phyloP scores from a whole-genome alignment of 1,140 invertebrate genomes.

The Arion vulgaris region DNA sequence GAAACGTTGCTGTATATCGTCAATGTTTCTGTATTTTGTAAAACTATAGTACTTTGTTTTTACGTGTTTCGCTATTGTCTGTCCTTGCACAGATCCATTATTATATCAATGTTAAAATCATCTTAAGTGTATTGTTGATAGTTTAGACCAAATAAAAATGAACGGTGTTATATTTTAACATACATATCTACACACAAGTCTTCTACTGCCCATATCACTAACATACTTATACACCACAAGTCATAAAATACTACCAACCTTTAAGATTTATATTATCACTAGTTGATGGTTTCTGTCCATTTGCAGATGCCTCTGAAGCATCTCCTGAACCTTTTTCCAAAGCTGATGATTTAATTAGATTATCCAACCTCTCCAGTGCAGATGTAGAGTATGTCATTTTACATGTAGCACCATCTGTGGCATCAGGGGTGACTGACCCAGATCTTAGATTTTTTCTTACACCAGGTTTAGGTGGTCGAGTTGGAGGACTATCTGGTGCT shows the following conservation, averaged over 20 bases:
- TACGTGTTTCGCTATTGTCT: too few species aligned
- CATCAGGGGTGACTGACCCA: constrained; percentile 19
- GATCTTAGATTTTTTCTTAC: constrained; percentile 7
- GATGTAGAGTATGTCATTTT: constrained; percentile 50
- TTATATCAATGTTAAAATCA: too few species aligned
- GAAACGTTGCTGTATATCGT: too few species aligned
- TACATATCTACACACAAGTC: too few species aligned
- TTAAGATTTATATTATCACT: constrained; percentile 47
- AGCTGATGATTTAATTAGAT: constrained; percentile 75
- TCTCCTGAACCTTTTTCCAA: constrained; percentile 24
- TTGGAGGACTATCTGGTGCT: constrained; percentile 42
- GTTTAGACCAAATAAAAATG: too few species aligned
- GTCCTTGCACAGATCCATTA: too few species aligned
- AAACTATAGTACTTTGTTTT: too few species aligned
- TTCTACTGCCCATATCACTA: too few species aligned
- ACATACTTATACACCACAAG: too few species aligned
- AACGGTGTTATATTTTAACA: too few species aligned
- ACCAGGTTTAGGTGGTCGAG: constrained; percentile 24
- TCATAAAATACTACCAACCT: constrained; percentile 42
- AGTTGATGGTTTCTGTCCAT: constrained; percentile 23
- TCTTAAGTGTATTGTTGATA: too few species aligned
- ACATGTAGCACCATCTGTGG: constrained; percentile 38
- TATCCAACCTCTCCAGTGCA: constrained; percentile 77
- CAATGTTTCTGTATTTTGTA: too few species aligned
- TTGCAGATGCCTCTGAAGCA: neutral